Evolutionary conservation across 2,113 vertebrate species (phyloP), one percentile per base, ranked within the genome.

Genomic region (Siphamia tubifer): DNA sequence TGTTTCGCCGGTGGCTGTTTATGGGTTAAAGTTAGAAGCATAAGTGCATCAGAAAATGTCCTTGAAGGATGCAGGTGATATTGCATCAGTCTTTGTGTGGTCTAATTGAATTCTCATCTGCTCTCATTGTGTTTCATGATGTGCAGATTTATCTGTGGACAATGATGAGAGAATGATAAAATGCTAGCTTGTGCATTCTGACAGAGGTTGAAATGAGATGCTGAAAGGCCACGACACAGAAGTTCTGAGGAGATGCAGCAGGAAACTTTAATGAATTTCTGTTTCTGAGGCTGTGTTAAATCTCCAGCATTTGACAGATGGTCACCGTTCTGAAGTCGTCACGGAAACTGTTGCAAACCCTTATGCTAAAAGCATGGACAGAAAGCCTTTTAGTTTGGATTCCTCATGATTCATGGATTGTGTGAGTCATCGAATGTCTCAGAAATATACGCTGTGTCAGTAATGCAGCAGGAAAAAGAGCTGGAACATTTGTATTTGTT

Each of bases 281-380:
- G 66, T 79, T 85, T 72, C 6, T 80, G 82, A 69, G 11, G 42
- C 36, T 23, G 72, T 81, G 43, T 88, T 77, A 81, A 75, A 91
- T 79, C 77, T 72, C 71, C 79, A 17, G 57, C 40, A 57, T 70
- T 42, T 82, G 74, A 82, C 71, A 86, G 83, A 13, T n/a, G 68
- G 77, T 82, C 90, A 82, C 81, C 79, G 84, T 89, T 91, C 87
- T 70, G 88, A 91, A 68, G 52, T 89, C 91, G 87, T 91, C 63
- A 85, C 68, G 77, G 56, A 77, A 83, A 87, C 86, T 89, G 9
- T 61, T 6, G 2, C 49, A 56, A 38, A 11, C 39, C 15, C 81
- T 85, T 74, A 54, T 38, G 54, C 80, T 90, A 75, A 82, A 90
- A 72, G 25, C 6, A 21, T 15, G 15, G 16, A 35, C 43, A 36